A percentile compares a stretch with the other conserved stretches of the same genome.
phyloP scores from a whole-genome alignment of 1,140 invertebrate genomes.

The Drosophila mayri region DNA sequence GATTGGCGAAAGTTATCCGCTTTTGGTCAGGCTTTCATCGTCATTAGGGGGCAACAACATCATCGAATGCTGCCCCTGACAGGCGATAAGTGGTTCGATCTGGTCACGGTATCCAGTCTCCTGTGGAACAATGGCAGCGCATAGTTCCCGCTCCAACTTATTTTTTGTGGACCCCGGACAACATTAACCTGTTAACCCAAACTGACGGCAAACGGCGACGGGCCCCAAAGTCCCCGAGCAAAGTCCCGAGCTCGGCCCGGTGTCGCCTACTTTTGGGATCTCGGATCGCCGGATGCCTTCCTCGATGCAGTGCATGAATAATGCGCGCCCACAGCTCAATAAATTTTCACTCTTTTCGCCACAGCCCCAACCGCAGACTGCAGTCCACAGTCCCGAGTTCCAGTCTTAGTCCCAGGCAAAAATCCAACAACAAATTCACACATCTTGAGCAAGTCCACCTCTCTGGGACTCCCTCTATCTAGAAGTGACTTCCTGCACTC shows the following conservation, averaged over 20 bases:
- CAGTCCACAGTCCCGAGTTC: conserved; percentile 14
- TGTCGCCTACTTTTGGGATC: conserved; percentile 76
- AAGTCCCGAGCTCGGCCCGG: conserved; percentile 44
- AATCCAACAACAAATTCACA: conserved; percentile 70
- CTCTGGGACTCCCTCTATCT: conserved; percentile 20
- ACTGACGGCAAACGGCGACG: conserved; percentile 66
- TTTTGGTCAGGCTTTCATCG: conserved; percentile 35
- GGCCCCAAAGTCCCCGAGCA: conserved; percentile 60
- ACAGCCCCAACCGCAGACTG: conserved; percentile 47
- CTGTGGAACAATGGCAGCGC: conserved; percentile 72
- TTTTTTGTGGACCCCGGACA: conserved; percentile 55
- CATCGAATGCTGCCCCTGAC: conserved; percentile 71
- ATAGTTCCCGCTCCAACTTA: conserved; percentile 47
- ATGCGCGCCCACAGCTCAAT: conserved; percentile 84
- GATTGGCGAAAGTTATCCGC: conserved; percentile 49
- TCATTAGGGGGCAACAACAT: conserved; percentile 63
- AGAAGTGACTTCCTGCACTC: conserved; percentile 17
- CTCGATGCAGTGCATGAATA: conserved; percentile 77
- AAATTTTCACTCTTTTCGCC: conserved; percentile 84
- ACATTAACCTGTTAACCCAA: conserved; percentile 84
- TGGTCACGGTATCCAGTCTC: conserved; percentile 38
- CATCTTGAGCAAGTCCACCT: conserved; percentile 59
- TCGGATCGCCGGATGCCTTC: conserved; percentile 20
- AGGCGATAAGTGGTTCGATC: conserved; percentile 74
- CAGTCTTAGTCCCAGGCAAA: conserved; percentile 38